Evolutionary conservation across 2,797 vertebrate species (phyloP), one percentile per base, ranked within the genome.

Genomic region (Schizopygopsis pylzovi): DNA sequence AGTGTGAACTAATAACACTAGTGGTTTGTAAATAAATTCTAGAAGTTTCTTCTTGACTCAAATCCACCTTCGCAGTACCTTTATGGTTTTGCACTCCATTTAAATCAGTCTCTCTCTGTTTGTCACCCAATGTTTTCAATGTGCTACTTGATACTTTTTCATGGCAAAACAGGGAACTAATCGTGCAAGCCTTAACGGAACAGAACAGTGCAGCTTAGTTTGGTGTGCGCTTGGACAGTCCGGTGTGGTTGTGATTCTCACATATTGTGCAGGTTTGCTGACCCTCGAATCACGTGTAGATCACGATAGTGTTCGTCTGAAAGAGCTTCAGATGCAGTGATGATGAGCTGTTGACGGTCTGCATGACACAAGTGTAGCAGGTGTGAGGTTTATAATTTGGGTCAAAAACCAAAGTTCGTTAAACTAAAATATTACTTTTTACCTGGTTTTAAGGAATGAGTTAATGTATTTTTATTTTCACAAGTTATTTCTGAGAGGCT

Each of bases 1-100:
- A 85, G 78, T 75, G 67, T 85, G 10, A 79, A 33, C 22, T n/a
- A n/a, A 37, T 59, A 37, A 70, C 83, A 78, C 75, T 80, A 80
- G 25, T 65, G 83, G 47, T 43, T 80, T 81, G 76, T 80, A 86
- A 88, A 88, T 88, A 83, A 83, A 86, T 56, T 81, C 47, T 79
- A 83, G 81, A 79, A 76, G 22, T 52, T 80, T 81, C 81, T 86
- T 83, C 81, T 77, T n/a, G 39, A 79, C 71, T 45, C 28, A 39
- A 16, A 65, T 13, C 20, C 22, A 59, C 12, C 47, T 56, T 71
- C 4, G 43, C 18, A 39, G 33, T 11, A 49, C 16, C 7, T 37
- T 67, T 65, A 65, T 65, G 63, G 63, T 16, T 65, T 65, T 81
- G 6, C 28, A 4, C 5, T 45, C 20, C 22, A 3, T 39, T 41